Evolutionary conservation across 2,797 vertebrate species (phyloP), one percentile per base, ranked within the genome.

Genomic region (Eupleurogrammus muticus): DNA sequence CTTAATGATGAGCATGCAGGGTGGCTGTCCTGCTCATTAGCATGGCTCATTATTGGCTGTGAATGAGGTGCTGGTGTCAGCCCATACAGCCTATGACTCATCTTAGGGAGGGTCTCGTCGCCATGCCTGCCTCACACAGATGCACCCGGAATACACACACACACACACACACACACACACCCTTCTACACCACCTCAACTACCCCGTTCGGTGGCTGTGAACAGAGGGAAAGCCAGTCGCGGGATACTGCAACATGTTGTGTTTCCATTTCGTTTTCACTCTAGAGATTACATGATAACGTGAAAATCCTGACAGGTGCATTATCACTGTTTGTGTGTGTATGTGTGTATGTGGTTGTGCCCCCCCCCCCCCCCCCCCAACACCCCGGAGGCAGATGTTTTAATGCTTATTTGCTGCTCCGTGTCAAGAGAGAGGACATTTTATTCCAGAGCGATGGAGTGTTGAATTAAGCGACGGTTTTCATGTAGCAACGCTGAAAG

Each of bases 1-100:
- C 84, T 84, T 88, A 89, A 91, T 90, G 89, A 93, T 86, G 88
- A 87, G 89, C 86, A 62, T 67, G 77, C 80, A 87, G 85, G 88
- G 87, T 78, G 89, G 89, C 87, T 89, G 92, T 92, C 87, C 88
- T 67, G 82, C 90, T 93, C 91, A 93, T 94, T 93, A 94, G 89
- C 91, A 91, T 93, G 89, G 82, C 92, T 92, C 91, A 91, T 93
- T 93, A 93, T 93, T 90, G 89, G 85, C 90, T 91, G 90, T 88
- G 90, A 93, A 94, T 93, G 92, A 93, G 92, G 89, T 93, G 92
- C 83, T 81, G 90, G 90, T 93, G 91, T 92, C 91, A 91, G 92
- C 90, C 87, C 83, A 85, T 84, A 71, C 89, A 87, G 81, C 82
- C 78, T 82, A 89, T 92, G 92, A 94, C 83, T 95, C 92, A 93